Evolutionary conservation across 1,140 invertebrate species (phyloP).

Genomic region (Oscheius sp.): DNA sequence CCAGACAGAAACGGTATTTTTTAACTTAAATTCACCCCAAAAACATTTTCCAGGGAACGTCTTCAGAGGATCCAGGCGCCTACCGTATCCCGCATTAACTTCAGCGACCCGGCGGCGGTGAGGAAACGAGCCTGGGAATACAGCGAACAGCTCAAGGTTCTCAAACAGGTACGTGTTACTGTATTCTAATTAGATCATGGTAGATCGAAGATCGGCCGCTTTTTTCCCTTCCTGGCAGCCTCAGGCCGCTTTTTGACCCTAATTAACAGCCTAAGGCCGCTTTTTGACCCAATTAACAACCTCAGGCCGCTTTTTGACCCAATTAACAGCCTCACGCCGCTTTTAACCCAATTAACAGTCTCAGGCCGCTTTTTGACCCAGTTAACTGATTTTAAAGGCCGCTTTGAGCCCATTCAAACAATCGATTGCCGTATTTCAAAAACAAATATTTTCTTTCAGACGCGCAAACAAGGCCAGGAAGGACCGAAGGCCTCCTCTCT

Average conservation of each 20-base stretch:
- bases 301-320: too few relatives aligned
- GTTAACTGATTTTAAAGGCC: too few relatives aligned
- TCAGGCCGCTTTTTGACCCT: too few relatives aligned
- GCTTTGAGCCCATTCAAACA: too few relatives aligned
- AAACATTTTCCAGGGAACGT: slow-evolving; percentile 5
- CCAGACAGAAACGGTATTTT: slow-evolving; percentile 11
- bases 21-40: background rate
- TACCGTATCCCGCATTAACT: slow-evolving; percentile 6
- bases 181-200: background rate
- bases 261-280: too few relatives aligned
- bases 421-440: too few relatives aligned
- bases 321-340: too few relatives aligned
- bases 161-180: background rate
- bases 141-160: background rate
- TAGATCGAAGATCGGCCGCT: too few relatives aligned
- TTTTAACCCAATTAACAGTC: too few relatives aligned
- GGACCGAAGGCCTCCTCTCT: background rate
- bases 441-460: background rate
- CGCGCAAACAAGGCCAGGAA: background rate
- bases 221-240: too few relatives aligned
- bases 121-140: slow-evolving; percentile 4
- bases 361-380: too few relatives aligned
- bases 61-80: background rate
- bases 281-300: too few relatives aligned
- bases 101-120: slow-evolving; percentile 4